phyloP scores from a whole-genome alignment of 2,888 invertebrate genomes.

The Xanthia icteritia region DNA sequence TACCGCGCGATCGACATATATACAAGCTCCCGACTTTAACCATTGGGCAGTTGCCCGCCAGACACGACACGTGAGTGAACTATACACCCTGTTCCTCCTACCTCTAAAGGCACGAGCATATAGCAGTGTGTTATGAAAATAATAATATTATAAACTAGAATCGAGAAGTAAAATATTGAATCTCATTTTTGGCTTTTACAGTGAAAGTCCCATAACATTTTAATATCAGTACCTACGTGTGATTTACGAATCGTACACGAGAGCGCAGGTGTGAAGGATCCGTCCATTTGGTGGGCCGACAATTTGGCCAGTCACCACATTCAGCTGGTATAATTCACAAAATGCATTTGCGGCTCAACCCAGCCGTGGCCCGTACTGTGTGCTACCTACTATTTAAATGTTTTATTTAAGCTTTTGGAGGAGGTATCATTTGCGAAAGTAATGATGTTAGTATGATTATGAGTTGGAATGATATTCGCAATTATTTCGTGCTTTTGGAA shows the following conservation, averaged over 20 bases:
- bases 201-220: slow-evolving; percentile 29
- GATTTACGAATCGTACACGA: slow-evolving; percentile 53
- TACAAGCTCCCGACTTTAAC: too few relatives aligned
- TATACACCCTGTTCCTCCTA: too few relatives aligned
- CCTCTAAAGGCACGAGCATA: too few relatives aligned
- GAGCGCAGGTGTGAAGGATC: slow-evolving; percentile 74
- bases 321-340: slow-evolving; percentile 81
- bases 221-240: slow-evolving; percentile 42
- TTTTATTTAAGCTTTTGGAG: slow-evolving; percentile 10
- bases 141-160: neutral
- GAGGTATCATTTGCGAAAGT: neutral
- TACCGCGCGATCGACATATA: too few relatives aligned
- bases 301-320: slow-evolving; percentile 82
- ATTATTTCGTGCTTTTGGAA: too few relatives aligned
- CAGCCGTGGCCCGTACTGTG: slow-evolving; percentile 61
- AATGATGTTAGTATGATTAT: neutral
- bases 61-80: too few relatives aligned
- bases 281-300: slow-evolving; percentile 70
- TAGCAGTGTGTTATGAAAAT: neutral
- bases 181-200: neutral
- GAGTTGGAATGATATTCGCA: neutral
- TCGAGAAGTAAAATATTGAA: neutral
- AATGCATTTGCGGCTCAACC: slow-evolving; percentile 80
- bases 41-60: too few relatives aligned
- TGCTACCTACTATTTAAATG: slow-evolving; percentile 46